Base-by-base conservation (phyloP, 2,888 invertebrate genomes). In the Autographa pulchrina region DNA sequence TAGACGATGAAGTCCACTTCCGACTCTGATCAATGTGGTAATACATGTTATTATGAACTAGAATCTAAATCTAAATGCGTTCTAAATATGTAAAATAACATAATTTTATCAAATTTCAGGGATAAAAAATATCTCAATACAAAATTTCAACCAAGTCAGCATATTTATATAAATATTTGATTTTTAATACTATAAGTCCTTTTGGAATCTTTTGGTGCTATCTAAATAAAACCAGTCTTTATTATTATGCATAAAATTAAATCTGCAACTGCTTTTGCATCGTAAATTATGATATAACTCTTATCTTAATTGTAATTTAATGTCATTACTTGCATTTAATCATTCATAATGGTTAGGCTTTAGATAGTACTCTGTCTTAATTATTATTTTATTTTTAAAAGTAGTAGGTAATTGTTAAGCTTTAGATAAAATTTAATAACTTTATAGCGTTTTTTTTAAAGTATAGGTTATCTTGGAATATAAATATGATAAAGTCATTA, bases 241-340 rank as follows among this genome's bases (percentile, higher is more conserved):
- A 56, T 56, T 25, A 54, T 8, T 18, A 20, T 56, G 54, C 54
- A 25, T 56, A 56, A 56, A 56, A 56, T 56, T 56, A 56, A 56
- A 56, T 56, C 20, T 56, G 25, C 20, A 20, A 56, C 25, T 13
- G 25, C 25, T 56, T 20, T 56, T 5, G 20, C 2, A 25, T 56
- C 48, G 25, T 56, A 56, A 56, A 25, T 13, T 48, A n/a, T 48
- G 16, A 48, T 48, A n/a, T n/a, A 7, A 16, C 7, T 48, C n/a
- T n/a, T 48, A 48, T 48, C 48, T 48, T 48, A n/a, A 7, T 48
- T n/a, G 48, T n/a, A 48, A n/a, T 48, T 48, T 7, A 48, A n/a
- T 48, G 5, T 6, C 6, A 48, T 16, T 38, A 38, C 11, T 35
- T 35, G 35, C 38, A 6, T 48, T 48, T 1, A 48, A 7, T 48